Conservation (phyloP, 2,797 vertebrate species). For the Arctocebus calabarensis region DNA sequence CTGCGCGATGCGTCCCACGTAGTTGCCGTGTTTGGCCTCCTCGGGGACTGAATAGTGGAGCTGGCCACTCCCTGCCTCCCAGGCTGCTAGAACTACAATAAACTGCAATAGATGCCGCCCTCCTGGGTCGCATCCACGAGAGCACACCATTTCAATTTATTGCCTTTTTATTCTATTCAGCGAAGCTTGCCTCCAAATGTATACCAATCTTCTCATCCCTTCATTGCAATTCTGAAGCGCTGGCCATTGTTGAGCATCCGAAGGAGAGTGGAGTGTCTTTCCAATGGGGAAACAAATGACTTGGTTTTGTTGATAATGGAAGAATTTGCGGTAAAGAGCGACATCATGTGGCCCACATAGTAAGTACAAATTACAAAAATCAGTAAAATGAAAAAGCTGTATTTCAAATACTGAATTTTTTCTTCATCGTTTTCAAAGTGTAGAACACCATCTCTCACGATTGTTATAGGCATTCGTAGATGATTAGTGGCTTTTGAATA, state of each 20-base stretch:
- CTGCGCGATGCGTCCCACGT: slow-evolving; percentile 91
- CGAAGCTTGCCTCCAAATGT: background rate
- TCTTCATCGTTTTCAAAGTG: slow-evolving; percentile 27
- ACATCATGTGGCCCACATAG: slow-evolving; percentile 77
- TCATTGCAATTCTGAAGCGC: background rate
- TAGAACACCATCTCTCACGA: background rate
- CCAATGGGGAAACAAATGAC: background rate
- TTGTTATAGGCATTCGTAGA: background rate
- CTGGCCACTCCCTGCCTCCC: slow-evolving; percentile 33
- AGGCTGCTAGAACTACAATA: slow-evolving; percentile 49
- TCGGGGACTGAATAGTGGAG: slow-evolving; percentile 83
- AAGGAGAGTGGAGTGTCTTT: background rate
- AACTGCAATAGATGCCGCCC: slow-evolving; percentile 59
- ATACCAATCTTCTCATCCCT: slow-evolving; percentile 1
- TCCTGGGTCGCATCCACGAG: background rate
- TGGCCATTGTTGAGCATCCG: slow-evolving; percentile 20
- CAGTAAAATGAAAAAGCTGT: background rate
- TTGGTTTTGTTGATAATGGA: background rate
- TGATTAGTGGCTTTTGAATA: background rate
- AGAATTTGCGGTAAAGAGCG: slow-evolving; percentile 68
- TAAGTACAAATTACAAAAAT: slow-evolving; percentile 55
- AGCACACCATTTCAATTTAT: slow-evolving; percentile 59
- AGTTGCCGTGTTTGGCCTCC: slow-evolving; percentile 88
- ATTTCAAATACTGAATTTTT: slow-evolving; percentile 19
- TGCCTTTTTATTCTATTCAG: background rate